Conservation (phyloP, 64 coral and sea anemone species). For the Montipora capricornis region DNA sequence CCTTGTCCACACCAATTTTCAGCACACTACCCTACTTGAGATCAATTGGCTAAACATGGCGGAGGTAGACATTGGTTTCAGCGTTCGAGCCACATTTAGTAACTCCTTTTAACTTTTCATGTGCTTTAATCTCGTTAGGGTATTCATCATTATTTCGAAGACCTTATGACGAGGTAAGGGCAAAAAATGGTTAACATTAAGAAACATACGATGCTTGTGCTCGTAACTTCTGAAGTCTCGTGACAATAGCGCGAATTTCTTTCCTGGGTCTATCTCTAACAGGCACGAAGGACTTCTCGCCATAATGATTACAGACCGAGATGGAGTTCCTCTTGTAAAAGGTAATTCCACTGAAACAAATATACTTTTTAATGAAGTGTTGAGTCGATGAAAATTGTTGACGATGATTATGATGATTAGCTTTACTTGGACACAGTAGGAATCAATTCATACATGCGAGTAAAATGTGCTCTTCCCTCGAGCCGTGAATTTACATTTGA, state of each 20-base stretch:
- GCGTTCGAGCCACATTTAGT: neutral
- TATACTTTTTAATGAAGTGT: no score
- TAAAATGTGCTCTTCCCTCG: no score
- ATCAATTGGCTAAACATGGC: neutral
- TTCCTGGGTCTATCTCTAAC: slow-evolving; percentile 10
- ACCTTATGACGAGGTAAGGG: slow-evolving; percentile 73
- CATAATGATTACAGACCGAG: slow-evolving; percentile 94
- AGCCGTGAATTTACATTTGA: no score
- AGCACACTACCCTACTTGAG: neutral
- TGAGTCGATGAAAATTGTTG: no score
- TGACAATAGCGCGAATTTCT: slow-evolving; percentile 7
- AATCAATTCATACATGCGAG: no score
- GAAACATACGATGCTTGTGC: no score
- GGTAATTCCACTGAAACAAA: slow-evolving; percentile 21
- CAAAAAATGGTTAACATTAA: no score
- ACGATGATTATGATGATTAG: no score
- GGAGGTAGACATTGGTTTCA: neutral
- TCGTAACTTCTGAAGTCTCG: slow-evolving; percentile 13
- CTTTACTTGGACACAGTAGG: neutral
- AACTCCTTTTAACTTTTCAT: neutral
- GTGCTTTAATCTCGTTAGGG: slow-evolving; percentile 30
- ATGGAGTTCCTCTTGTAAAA: slow-evolving; percentile 97
- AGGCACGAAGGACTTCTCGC: slow-evolving; percentile 90
- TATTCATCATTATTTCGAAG: slow-evolving; percentile 83
- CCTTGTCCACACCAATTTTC: no score